These are phyloP conservation scores for Campylomormyrus numenius DNA, from an alignment of 2,113 vertebrate species.

Conservation along the genomic window DNA sequence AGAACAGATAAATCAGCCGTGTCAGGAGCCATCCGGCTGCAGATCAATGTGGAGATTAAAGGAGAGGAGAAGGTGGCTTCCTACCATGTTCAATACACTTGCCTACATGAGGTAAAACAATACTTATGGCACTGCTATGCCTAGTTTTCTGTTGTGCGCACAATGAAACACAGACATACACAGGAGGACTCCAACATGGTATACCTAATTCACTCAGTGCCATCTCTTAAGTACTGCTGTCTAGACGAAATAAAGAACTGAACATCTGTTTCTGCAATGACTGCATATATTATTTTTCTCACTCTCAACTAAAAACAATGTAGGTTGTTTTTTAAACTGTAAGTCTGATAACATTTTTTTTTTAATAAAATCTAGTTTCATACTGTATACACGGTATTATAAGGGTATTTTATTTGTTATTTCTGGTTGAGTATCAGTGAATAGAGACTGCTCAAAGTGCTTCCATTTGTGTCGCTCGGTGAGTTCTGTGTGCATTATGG, in stretches of 20 bases:
- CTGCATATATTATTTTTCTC: not conserved
- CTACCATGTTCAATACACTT: constrained; percentile 89
- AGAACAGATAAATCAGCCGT: constrained; percentile 92
- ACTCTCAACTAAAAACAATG: not conserved
- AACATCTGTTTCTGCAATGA: not conserved
- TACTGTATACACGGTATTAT: not conserved
- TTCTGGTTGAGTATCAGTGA: not conserved
- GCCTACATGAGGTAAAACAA: constrained; percentile 83
- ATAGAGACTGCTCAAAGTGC: not conserved
- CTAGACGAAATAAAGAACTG: not conserved
- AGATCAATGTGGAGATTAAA: constrained; percentile 92
- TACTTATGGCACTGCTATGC: not conserved
- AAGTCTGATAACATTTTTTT: not conserved
- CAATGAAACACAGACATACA: not conserved
- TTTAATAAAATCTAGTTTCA: not conserved
- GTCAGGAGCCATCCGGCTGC: constrained; percentile 85
- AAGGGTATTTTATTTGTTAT: not conserved
- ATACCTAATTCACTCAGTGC: not conserved
- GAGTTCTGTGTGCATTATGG: not conserved
- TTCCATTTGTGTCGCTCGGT: not conserved
- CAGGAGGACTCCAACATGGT: not conserved
- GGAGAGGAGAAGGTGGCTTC: constrained; percentile 94
- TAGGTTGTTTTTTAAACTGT: not conserved
- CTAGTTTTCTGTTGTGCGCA: not conserved
- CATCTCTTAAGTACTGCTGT: not conserved